A percentile compares a stretch with the other conserved stretches of the same genome.
Evolutionary conservation across 1,140 invertebrate species (phyloP).

Genomic region (Aphis gossypii): DNA sequence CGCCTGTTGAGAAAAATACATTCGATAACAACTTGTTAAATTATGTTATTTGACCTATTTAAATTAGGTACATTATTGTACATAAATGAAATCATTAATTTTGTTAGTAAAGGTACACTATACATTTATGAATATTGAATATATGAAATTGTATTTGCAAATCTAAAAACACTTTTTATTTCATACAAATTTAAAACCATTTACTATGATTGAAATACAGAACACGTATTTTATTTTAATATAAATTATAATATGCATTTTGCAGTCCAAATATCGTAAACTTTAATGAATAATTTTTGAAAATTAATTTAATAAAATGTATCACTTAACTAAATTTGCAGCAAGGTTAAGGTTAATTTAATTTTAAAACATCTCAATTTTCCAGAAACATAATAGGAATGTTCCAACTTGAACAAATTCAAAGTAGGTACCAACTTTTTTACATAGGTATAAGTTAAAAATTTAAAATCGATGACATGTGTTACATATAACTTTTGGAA

Average conservation of each 20-base stretch:
- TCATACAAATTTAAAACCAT: neutral
- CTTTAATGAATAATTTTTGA: neutral
- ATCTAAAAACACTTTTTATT: neutral
- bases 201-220: neutral
- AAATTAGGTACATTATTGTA: neutral
- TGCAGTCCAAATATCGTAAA: neutral
- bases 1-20: neutral
- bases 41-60: neutral
- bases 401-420: neutral
- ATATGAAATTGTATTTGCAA: neutral
- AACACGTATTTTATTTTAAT: neutral
- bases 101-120: neutral
- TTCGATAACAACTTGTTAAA: neutral
- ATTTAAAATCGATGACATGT: conserved; percentile 8
- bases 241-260: neutral
- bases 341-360: neutral
- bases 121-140: neutral
- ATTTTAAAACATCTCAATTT: neutral
- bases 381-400: neutral
- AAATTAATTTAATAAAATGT: neutral
- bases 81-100: neutral
- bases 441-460: neutral
- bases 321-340: neutral
- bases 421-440: neutral
- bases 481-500: neutral